Evolutionary conservation across 1,140 invertebrate genomes (phyloP).

Genomic region (Aphelenchoides fujianensis): DNA sequence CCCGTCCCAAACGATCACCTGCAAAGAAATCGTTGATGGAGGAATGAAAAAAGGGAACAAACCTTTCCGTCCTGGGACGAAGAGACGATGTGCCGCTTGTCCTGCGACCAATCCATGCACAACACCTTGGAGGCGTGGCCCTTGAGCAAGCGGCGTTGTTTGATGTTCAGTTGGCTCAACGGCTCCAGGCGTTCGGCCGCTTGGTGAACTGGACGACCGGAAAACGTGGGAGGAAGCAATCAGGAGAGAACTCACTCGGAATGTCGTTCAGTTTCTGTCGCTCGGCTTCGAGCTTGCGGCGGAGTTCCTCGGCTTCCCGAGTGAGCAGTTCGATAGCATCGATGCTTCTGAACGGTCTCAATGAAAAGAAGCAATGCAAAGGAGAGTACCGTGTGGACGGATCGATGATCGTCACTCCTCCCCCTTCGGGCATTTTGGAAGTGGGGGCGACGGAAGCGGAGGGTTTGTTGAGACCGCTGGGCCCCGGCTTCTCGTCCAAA

Average conservation of each 20-base stretch:
- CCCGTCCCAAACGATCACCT: conserved; percentile 99
- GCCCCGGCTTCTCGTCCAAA: too few species aligned
- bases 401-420: too few species aligned
- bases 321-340: conserved; percentile 54
- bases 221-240: too few species aligned
- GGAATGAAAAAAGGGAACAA: conserved; percentile 17
- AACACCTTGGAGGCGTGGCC: conserved; percentile 98
- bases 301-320: conserved; percentile 79
- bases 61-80: conserved; percentile 77
- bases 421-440: too few species aligned
- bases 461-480: too few species aligned
- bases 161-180: conserved; percentile 84
- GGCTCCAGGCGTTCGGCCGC: conserved; percentile 87
- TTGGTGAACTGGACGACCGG: too few species aligned
- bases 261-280: conserved; percentile 95
- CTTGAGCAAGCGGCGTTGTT: conserved; percentile 86
- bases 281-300: conserved; percentile 90
- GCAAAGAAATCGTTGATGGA: conserved; percentile 62
- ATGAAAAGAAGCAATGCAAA: too few species aligned
- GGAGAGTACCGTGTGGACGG: too few species aligned
- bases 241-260: conserved; percentile 72
- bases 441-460: too few species aligned
- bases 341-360: conserved; percentile 38
- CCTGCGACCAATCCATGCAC: conserved; percentile 95
- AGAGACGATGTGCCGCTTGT: conserved; percentile 95